Conservation (phyloP, 2,888 invertebrate species). For the Ischnura elegans region DNA sequence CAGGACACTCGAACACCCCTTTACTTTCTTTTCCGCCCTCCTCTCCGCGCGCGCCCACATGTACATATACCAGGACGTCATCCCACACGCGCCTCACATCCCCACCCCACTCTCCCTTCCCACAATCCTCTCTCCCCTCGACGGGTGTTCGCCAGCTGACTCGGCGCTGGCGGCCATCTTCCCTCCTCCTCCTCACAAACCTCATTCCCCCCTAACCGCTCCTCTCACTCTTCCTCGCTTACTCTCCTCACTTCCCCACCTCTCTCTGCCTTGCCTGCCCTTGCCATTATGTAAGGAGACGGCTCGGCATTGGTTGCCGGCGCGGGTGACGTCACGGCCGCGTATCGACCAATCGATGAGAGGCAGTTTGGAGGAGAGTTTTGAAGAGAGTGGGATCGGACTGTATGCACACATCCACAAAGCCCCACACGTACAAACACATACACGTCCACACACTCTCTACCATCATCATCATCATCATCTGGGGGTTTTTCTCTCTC, state of each 20-base stretch:
- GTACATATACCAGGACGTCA: background rate
- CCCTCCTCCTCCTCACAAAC: background rate
- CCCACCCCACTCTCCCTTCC: background rate
- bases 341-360: conserved; percentile 69
- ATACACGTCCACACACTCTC: background rate
- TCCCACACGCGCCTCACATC: background rate
- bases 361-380: conserved; percentile 39
- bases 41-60: background rate
- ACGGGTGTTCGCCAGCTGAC: conserved; percentile 54
- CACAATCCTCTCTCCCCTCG: conserved; percentile 7
- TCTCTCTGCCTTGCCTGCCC: conserved; percentile 25
- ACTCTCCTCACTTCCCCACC: background rate
- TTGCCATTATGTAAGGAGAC: conserved; percentile 69
- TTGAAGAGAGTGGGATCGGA: conserved; percentile 16
- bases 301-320: conserved; percentile 67
- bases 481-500: conserved; percentile 43
- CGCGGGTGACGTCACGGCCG: conserved; percentile 66
- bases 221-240: conserved; percentile 1
- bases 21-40: conserved; percentile 10
- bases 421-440: background rate
- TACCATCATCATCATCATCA: conserved; percentile 41
- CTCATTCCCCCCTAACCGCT: background rate
- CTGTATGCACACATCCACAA: background rate
- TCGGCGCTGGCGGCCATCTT: conserved; percentile 64
- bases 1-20: conserved; percentile 46